These are phyloP conservation scores for Rhabdomys pumilio DNA, from an alignment of 2,797 vertebrate genomes.

Conservation along the genomic window DNA sequence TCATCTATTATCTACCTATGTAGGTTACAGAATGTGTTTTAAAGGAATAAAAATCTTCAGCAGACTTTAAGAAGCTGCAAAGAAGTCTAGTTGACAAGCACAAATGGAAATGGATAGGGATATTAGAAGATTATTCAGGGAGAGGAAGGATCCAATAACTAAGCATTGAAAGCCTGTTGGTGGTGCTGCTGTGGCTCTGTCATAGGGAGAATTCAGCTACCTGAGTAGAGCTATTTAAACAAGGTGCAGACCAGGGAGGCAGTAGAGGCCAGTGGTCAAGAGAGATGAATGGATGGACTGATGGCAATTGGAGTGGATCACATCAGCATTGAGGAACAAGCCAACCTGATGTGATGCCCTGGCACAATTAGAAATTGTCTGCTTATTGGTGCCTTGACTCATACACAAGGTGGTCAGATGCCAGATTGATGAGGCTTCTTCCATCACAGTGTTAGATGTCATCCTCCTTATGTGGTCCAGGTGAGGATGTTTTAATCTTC, in stretches of 20 bases:
- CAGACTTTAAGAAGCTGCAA: neutral
- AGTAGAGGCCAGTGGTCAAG: neutral
- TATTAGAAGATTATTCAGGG: neutral
- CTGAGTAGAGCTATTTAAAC: neutral
- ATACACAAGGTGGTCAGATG: neutral
- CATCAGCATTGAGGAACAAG: neutral
- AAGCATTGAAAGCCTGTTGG: neutral
- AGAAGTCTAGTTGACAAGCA: neutral
- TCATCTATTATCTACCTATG: neutral
- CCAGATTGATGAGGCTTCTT: neutral
- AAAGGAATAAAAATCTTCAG: neutral
- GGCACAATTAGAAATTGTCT: neutral
- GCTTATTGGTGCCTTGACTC: neutral
- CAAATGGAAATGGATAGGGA: neutral
- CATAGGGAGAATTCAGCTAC: neutral
- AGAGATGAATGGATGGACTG: neutral
- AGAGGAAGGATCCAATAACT: neutral
- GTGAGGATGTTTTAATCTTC: neutral
- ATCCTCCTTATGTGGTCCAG: neutral
- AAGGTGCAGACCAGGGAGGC: neutral
- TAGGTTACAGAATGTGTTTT: neutral
- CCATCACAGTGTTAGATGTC: neutral
- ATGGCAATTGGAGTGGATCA: neutral
- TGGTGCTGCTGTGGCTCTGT: neutral
- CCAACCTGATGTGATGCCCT: neutral